Evolutionary conservation across 1,140 invertebrate genomes (phyloP), one percentile per base, ranked within the genome.

Genomic region (Leptopilina clavipes): DNA sequence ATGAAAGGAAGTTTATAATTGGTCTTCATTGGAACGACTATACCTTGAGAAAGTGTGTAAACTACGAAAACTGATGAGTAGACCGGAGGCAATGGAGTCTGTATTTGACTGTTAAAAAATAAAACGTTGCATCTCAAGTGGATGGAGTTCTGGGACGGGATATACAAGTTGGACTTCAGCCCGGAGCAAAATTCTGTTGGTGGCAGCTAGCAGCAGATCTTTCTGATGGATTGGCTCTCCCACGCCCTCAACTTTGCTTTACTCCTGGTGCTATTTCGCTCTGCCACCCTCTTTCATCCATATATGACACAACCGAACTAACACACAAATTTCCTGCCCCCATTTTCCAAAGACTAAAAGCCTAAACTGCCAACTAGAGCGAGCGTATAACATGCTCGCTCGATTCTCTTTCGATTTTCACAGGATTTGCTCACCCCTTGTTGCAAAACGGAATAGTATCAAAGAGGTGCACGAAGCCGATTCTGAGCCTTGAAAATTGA

Each of bases 151-250:
- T n/a, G 59, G 78, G 78, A 74, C 74, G 76, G 80, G 59, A 75
- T 72, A 80, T 71, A 80, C 77, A 88, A 84, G 80, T 84, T 85
- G 82, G 82, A 79, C 76, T 76, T 78, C 80, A 59, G 81, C 81
- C 79, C 75, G 76, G 81, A 82, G 82, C 79, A 74, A 79, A 79
- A 75, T 81, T 84, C 86, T 89, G 88, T 65, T 82, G 37, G 77
- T 88, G 86, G 86, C 88, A 88, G 87, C 74, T 79, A 81, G 79
- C 79, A 82, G 79, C 86, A 84, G 81, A 85, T 85, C 87, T 81
- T 82, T 83, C 86, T 86, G 86, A 88, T 88, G 84, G 86, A 88
- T 88, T 85, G 86, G 80, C 82, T 86, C 83, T 84, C 85, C 79
- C 83, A 86, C 85, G 81, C 84, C 85, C 85, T 79, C 76, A 74